phyloP scores from a whole-genome alignment of 2,888 invertebrate species.

The Tachystola acroxantha region DNA sequence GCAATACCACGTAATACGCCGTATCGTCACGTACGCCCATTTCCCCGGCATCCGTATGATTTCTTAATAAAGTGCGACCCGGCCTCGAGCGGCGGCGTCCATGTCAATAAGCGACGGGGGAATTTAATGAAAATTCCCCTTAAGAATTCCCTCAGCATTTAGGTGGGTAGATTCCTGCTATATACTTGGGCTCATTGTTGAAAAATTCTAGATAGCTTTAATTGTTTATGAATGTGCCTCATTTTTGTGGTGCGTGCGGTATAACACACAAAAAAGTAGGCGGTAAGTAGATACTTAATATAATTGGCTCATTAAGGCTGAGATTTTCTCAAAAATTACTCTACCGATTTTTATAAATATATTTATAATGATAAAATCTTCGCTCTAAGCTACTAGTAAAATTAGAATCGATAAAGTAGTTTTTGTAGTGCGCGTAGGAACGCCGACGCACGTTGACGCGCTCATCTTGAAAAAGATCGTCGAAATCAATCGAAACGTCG shows the following conservation, averaged over 20 bases:
- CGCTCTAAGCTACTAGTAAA: too few species aligned
- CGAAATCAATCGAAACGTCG: too few species aligned
- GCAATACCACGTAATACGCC: conserved; percentile 54
- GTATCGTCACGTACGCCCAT: conserved; percentile 66
- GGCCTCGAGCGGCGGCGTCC: conserved; percentile 57
- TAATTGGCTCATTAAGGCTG: too few species aligned
- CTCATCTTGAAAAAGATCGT: too few species aligned
- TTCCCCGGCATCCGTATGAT: conserved; percentile 67
- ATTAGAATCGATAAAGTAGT: too few species aligned
- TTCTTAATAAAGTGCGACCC: conserved; percentile 72
- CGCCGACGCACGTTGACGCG: too few species aligned
- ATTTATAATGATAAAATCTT: too few species aligned
- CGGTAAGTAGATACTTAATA: too few species aligned
- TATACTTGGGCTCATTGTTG: conserved; percentile 6
- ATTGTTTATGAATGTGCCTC: background rate
- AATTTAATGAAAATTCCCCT: conserved; percentile 60
- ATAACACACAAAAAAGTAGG: background rate
- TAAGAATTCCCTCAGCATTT: conserved; percentile 47
- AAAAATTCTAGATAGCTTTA: too few species aligned
- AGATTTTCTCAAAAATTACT: too few species aligned
- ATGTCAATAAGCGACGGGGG: conserved; percentile 66
- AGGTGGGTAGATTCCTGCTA: conserved; percentile 41
- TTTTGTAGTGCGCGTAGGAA: too few species aligned
- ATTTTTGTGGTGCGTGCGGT: background rate
- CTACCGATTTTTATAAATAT: too few species aligned